phyloP scores from a whole-genome alignment of 1,140 invertebrate genomes.

The Bombus superbus region DNA sequence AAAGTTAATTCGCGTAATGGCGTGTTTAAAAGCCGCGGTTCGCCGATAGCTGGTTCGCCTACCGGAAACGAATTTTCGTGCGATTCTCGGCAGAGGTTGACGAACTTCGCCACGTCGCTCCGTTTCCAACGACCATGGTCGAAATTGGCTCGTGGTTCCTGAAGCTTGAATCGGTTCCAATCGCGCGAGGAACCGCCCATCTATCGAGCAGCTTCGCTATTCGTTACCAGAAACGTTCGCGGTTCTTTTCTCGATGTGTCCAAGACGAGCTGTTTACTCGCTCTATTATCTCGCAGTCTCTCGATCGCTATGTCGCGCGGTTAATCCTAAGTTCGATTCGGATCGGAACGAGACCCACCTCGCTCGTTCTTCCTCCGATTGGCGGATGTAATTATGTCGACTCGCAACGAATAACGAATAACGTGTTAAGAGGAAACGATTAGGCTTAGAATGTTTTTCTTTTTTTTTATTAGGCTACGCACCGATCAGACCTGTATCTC shows the following conservation, averaged over 20 bases:
- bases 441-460: not conserved
- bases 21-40: constrained; percentile 50
- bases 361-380: no score
- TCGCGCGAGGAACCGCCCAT: not conserved
- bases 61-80: constrained; percentile 12
- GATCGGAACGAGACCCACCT: no score
- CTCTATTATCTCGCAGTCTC: no score
- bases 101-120: not conserved
- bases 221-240: not conserved
- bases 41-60: not conserved
- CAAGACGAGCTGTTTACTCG: no score
- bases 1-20: constrained; percentile 70
- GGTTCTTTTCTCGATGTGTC: not conserved
- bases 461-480: not conserved
- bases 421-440: not conserved
- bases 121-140: not conserved
- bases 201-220: not conserved
- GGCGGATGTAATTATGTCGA: no score
- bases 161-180: not conserved
- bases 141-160: not conserved
- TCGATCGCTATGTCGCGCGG: no score
- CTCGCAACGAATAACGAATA: no score
- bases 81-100: not conserved
- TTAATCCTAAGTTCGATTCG: no score
- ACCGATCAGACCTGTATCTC: no score